phyloP scores from a whole-genome alignment of 2,888 invertebrate species.

The Zygaena filipendulae region DNA sequence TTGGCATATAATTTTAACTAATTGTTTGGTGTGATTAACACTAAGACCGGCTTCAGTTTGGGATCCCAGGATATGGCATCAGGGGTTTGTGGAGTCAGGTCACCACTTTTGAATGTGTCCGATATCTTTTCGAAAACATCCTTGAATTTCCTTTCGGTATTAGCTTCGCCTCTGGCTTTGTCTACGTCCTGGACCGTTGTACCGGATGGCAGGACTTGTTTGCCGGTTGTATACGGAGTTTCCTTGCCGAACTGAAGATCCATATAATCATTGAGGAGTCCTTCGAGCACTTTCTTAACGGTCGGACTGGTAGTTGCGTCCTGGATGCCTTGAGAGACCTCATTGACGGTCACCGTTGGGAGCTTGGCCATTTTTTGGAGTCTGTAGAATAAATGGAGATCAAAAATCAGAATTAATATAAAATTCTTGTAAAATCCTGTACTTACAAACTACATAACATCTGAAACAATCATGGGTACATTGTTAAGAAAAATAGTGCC shows the following conservation, averaged over 20 bases:
- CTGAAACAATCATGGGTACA: too few species aligned
- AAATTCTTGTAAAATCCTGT: not conserved
- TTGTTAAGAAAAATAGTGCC: too few species aligned
- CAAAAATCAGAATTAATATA: not conserved
- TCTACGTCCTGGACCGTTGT: constrained; percentile 37
- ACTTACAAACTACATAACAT: too few species aligned
- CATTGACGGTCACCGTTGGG: constrained; percentile 38
- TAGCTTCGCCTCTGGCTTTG: constrained; percentile 26
- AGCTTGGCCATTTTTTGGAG: constrained; percentile 30
- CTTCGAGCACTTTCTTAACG: constrained; percentile 41
- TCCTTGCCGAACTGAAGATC: constrained; percentile 45
- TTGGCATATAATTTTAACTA: too few species aligned
- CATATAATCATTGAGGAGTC: constrained; percentile 51
- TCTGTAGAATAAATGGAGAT: constrained; percentile 17
- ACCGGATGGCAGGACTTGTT: constrained; percentile 38
- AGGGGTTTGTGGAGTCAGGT: constrained; percentile 32
- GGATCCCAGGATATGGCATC: constrained; percentile 47
- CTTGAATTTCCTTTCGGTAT: constrained; percentile 33
- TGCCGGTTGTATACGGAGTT: constrained; percentile 52
- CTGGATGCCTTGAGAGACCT: constrained; percentile 34
- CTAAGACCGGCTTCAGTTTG: constrained; percentile 41
- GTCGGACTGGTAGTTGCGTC: constrained; percentile 29
- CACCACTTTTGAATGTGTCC: constrained; percentile 37
- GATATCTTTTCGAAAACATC: constrained; percentile 41
- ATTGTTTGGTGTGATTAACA: constrained; percentile 36